Percentiles rank a stretch among this genome's conserved stretches.
These are phyloP conservation scores for Xestia c-nigrum DNA, from an alignment of 2,888 invertebrate genomes.

Conservation along the genomic window DNA sequence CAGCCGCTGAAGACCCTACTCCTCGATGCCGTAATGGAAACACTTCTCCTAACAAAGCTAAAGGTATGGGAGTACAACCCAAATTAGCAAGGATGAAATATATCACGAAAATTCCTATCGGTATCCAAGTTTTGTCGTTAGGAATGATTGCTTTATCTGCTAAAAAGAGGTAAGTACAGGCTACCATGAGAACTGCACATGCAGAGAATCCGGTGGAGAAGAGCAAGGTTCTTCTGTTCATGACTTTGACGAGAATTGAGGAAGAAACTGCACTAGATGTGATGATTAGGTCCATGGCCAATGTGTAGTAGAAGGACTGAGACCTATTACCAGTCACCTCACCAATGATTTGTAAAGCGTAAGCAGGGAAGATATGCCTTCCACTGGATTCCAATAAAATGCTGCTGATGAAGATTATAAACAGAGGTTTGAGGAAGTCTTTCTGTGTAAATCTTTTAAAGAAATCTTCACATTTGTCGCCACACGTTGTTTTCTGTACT, in stretches of 20 bases:
- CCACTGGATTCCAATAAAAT: slow-evolving; percentile 77
- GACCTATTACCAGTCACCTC: slow-evolving; percentile 73
- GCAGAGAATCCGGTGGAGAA: slow-evolving; percentile 76
- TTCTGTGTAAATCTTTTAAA: slow-evolving; percentile 74
- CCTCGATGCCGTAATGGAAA: slow-evolving; percentile 80
- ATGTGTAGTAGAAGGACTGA: slow-evolving; percentile 74
- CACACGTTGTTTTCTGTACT: slow-evolving; percentile 39
- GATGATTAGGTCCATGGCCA: slow-evolving; percentile 77
- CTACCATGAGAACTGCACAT: slow-evolving; percentile 66
- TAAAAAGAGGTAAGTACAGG: slow-evolving; percentile 75
- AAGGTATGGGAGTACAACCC: slow-evolving; percentile 80
- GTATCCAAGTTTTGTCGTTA: slow-evolving; percentile 70
- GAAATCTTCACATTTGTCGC: slow-evolving; percentile 57
- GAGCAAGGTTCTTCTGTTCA: slow-evolving; percentile 76
- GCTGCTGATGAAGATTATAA: slow-evolving; percentile 71
- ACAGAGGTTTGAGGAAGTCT: slow-evolving; percentile 78
- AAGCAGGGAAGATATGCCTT: slow-evolving; percentile 78
- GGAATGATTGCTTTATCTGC: slow-evolving; percentile 66
- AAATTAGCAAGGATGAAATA: slow-evolving; percentile 80
- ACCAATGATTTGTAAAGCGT: slow-evolving; percentile 78
- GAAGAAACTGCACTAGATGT: slow-evolving; percentile 74
- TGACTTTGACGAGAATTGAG: slow-evolving; percentile 74
- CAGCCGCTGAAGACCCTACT: slow-evolving; percentile 72
- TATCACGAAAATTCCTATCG: slow-evolving; percentile 72
- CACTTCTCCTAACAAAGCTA: slow-evolving; percentile 80